Percentiles rank a stretch among this genome's conserved stretches.
These are phyloP conservation scores for Ferrisia virgata DNA, from an alignment of 2,888 invertebrate genomes.

Conservation along the genomic window DNA sequence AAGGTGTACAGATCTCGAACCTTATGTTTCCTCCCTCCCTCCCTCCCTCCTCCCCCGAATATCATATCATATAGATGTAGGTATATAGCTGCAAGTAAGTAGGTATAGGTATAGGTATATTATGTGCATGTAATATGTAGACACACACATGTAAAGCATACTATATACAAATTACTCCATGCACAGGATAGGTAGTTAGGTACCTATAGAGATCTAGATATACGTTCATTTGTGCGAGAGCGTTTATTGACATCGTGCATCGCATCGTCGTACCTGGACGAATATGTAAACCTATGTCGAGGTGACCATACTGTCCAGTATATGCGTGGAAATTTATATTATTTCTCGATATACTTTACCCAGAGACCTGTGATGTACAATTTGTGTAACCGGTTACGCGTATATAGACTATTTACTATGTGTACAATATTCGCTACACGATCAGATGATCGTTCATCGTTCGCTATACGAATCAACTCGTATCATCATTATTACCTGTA, in stretches of 20 bases:
- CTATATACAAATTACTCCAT: background rate
- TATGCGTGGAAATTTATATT: background rate
- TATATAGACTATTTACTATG: no score
- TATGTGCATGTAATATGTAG: background rate
- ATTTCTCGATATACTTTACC: no score
- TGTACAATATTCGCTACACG: no score
- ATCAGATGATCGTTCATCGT: background rate
- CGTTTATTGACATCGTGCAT: constrained; percentile 2
- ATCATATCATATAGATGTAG: background rate
- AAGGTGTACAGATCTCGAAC: background rate
- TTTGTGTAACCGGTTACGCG: background rate
- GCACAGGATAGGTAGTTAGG: background rate
- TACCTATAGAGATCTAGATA: no score
- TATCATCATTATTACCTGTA: no score
- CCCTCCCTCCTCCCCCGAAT: no score
- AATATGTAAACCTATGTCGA: background rate
- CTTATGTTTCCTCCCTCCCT: background rate
- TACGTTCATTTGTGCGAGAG: background rate
- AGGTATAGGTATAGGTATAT: background rate
- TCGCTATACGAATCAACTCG: no score
- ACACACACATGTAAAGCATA: background rate
- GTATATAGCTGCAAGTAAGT: background rate
- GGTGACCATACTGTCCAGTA: background rate
- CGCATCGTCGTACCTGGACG: no score
- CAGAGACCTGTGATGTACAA: background rate